Base-by-base conservation (phyloP, 2,888 invertebrate genomes). In the Dolomedes plantarius region DNA sequence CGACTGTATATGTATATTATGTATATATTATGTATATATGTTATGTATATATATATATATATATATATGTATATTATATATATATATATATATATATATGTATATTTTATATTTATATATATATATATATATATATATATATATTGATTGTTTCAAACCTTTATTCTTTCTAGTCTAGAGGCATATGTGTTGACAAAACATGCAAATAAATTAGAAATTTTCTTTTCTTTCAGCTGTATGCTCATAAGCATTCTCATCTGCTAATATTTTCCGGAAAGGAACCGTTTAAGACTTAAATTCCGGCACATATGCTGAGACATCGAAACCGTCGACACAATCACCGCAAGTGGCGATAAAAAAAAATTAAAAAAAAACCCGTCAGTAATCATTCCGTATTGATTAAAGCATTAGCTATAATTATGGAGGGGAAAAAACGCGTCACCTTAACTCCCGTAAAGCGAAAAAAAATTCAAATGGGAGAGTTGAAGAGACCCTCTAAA, bases 321-420 rank as follows among this genome's bases (percentile, higher is more conserved):
- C 41, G 41, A 46, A 46, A 46, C 13, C 41, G 46, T 16, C 41
- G 2, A 46, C 41, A 46, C 41, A 46, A 46, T 46, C 41, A 46
- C 6, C 41, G 6, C 13, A 46, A 16, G 41, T 13, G 16, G 16
- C 2, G 41, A 16, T 62, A 7, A n/a, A n/a, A 9, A n/a, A 16
- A 50, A 1, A 16, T 41, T n/a, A 13, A 13, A 19, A 50, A 50
- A 23, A 19, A 50, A 50, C 50, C 9, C 62, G 9, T 27, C 9
- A 9, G 62, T 28, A 62, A 23, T 62, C 62, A n/a, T 65, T 65
- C 31, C 16, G 29, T 65, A 65, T 65, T 65, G 65, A 65, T 65
- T 65, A 65, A 65, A 31, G 65, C 65, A 65, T 65, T 65, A 65
- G 65, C 31, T 65, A 31, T 65, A 65, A 65, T 65, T 65, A 65